Percentiles rank a stretch among this genome's conserved stretches.
These are phyloP conservation scores for Catagonus wagneri DNA, from an alignment of 2,113 vertebrate species.

Conservation along the genomic window DNA sequence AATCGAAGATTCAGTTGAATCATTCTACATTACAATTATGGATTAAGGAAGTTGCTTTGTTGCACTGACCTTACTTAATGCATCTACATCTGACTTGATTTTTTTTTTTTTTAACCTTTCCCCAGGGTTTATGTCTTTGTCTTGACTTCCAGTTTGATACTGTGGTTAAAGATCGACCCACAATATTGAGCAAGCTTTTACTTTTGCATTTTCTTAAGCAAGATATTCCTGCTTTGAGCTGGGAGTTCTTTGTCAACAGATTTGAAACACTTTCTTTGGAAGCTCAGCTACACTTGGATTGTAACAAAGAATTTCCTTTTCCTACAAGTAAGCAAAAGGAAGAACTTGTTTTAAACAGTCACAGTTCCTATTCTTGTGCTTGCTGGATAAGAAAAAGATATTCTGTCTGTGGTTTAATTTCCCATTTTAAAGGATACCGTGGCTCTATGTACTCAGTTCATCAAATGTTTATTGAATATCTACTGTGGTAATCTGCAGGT, in stretches of 20 bases:
- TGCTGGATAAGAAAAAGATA: not conserved
- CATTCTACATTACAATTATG: not conserved
- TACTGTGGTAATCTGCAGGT: not conserved
- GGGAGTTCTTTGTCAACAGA: conserved; percentile 99
- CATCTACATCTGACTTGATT: not conserved
- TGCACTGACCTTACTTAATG: not conserved
- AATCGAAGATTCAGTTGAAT: not conserved
- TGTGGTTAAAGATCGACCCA: conserved; percentile 97
- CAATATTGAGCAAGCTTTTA: conserved; percentile 97
- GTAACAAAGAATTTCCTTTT: conserved; percentile 99
- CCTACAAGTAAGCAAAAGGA: conserved; percentile 94
- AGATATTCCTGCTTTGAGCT: conserved; percentile 98
- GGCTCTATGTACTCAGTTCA: not conserved
- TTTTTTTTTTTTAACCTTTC: not conserved
- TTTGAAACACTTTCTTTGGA: conserved; percentile 99
- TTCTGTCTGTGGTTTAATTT: not conserved
- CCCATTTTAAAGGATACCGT: not conserved
- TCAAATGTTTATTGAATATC: not conserved
- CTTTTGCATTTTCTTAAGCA: conserved; percentile 97
- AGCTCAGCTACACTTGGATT: conserved; percentile 98
- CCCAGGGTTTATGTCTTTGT: conserved; percentile 96
- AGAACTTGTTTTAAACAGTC: conserved; percentile 43
- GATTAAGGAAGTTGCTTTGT: not conserved
- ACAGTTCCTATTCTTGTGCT: not conserved
- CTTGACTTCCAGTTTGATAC: conserved; percentile 99